phyloP scores from a whole-genome alignment of 2,888 invertebrate genomes.

The Tortrix viridana region DNA sequence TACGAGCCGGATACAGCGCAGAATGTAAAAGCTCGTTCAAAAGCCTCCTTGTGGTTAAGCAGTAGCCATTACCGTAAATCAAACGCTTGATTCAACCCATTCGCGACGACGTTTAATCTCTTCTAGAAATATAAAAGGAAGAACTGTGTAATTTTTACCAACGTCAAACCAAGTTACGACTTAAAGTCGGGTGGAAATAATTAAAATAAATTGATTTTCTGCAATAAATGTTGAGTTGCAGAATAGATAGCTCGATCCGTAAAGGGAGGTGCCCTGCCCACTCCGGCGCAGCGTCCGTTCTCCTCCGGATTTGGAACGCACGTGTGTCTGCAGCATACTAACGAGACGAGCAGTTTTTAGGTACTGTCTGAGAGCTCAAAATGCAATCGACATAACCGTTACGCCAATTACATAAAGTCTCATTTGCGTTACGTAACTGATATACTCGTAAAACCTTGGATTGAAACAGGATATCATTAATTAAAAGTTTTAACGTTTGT shows the following conservation, averaged over 20 bases:
- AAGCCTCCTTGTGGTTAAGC: slow-evolving; percentile 4
- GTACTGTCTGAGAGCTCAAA: slow-evolving; percentile 7
- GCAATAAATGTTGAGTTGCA: slow-evolving; percentile 27
- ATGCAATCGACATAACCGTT: slow-evolving; percentile 31
- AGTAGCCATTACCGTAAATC: slow-evolving; percentile 22
- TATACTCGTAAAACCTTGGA: slow-evolving; percentile 8
- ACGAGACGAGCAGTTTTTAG: slow-evolving; percentile 43
- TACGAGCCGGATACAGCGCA: slow-evolving; percentile 15
- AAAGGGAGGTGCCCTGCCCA: slow-evolving; percentile 10
- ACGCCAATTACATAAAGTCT: slow-evolving; percentile 30
- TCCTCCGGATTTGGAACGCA: slow-evolving; percentile 57
- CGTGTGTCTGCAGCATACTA: slow-evolving; percentile 54
- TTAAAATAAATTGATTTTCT: slow-evolving; percentile 25
- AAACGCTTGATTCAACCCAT: slow-evolving; percentile 16
- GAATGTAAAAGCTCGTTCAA: slow-evolving; percentile 9
- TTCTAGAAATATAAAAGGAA: slow-evolving; percentile 1
- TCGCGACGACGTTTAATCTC: slow-evolving; percentile 27
- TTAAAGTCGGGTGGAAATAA: slow-evolving; percentile 14
- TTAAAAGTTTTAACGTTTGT: slow-evolving; percentile 26
- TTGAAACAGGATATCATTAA: slow-evolving; percentile 31
- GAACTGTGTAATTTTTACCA: neutral
- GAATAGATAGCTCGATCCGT: slow-evolving; percentile 27
- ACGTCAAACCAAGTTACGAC: slow-evolving; percentile 11
- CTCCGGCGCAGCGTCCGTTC: slow-evolving; percentile 19
- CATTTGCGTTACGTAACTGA: slow-evolving; percentile 13